Base-by-base conservation (phyloP, 2,888 invertebrate species). In the Drosophila kanekoi region DNA sequence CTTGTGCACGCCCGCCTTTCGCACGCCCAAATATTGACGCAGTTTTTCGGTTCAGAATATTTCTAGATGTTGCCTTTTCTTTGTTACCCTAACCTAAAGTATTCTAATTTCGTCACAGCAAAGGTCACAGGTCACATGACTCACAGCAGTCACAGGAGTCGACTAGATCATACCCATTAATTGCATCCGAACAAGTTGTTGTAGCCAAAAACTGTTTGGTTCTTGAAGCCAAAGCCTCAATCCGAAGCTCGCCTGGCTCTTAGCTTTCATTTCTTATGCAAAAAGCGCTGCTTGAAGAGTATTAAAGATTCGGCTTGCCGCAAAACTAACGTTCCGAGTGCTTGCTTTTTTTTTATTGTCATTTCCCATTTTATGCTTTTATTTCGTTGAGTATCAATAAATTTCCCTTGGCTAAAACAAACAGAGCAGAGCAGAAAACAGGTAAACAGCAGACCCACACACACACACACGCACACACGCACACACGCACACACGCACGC, bases 301-400 rank as follows among this genome's bases (percentile, higher is more conserved):
- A 28, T 28, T 8, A 28, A 2, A 8, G 2, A 2, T 28, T 28
- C 28, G 28, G 28, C 28, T 28, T 28, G 28, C 28, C 28, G 8
- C 8, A 8, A 8, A 28, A 28, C 28, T 28, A 28, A 8, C 2
- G 28, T 28, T 28, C 28, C 28, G 28, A 28, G 2, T 37, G 37
- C 38, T 28, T 44, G n/a, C 11, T 32, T 37, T 44, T 32, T 37
- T 44, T 33, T 48, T 44, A 28, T 51, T 56, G 44, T 64, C 66
- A 64, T 87, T 81, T 75, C 63, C 58, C 67, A 62, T 76, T 82
- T 74, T 63, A 66, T 71, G 68, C 59, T 54, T 61, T 63, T 60
- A 49, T 77, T 67, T 49, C 59, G 72, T 51, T 56, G 67, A 74
- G 85, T 84, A 82, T 82, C 89, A 84, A 82, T 89, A 87, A 89